Conservation (phyloP, 2,888 invertebrate genomes). For the Lumbricus terrestris region DNA sequence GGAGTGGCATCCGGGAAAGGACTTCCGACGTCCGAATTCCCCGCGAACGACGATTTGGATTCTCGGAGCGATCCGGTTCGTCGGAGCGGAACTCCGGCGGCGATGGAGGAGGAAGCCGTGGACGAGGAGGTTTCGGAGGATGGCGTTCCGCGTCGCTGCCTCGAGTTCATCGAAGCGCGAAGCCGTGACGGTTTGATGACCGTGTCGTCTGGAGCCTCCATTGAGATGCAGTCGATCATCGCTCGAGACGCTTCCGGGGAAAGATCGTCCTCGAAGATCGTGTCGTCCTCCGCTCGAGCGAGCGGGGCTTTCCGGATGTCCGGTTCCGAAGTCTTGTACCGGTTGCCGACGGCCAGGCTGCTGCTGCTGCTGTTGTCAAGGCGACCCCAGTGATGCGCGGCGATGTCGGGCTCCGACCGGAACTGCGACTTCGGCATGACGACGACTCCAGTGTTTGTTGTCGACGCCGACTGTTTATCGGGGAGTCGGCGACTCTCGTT, state of each 20-base stretch:
- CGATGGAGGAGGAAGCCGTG: neutral
- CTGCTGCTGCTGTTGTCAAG: neutral
- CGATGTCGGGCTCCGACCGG: conserved; percentile 14
- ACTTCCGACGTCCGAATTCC: neutral
- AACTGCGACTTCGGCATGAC: conserved; percentile 11
- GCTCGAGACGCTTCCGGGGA: neutral
- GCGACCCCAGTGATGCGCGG: neutral
- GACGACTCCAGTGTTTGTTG: neutral
- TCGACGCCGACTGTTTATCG: neutral
- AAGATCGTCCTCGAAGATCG: neutral
- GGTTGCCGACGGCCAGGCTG: neutral
- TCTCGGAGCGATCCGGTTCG: conserved; percentile 19
- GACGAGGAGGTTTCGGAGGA: neutral
- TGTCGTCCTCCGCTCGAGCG: conserved; percentile 4
- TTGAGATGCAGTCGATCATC: conserved; percentile 35
- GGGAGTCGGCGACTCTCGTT: neutral
- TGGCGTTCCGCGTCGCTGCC: conserved; percentile 11
- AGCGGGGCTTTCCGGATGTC: neutral
- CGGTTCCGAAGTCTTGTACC: neutral
- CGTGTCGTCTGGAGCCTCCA: conserved; percentile 38
- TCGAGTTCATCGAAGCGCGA: conserved; percentile 36
- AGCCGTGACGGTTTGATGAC: conserved; percentile 40
- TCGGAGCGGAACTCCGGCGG: neutral
- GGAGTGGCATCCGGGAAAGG: neutral
- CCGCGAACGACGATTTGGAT: neutral